These are phyloP conservation scores for Frankliniella intonsa DNA, from an alignment of 2,888 invertebrate genomes.

Conservation along the genomic window DNA sequence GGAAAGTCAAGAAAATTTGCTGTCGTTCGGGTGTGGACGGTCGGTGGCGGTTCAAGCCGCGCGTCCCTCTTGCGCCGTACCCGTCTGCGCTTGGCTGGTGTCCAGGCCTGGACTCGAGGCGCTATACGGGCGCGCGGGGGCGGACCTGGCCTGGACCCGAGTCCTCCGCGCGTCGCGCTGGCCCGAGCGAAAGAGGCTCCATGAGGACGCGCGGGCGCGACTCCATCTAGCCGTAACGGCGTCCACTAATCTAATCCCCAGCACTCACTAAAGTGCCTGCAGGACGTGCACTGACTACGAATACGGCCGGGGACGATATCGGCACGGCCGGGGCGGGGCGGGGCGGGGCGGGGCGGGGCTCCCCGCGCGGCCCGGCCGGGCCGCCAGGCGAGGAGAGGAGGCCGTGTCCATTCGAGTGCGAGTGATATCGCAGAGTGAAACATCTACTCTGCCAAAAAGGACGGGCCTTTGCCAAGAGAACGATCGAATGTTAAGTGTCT, in stretches of 20 bases:
- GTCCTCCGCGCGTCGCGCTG: no score
- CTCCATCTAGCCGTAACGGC: conserved; percentile 11
- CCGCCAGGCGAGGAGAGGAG: neutral
- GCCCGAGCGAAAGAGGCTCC: neutral
- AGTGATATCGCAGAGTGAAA: conserved; percentile 14
- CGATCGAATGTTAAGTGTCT: no score
- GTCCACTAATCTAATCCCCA: conserved; percentile 20
- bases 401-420: conserved; percentile 1
- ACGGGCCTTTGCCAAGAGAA: no score
- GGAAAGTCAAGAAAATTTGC: no score
- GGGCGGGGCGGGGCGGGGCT: neutral
- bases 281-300: neutral
- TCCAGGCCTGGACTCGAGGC: neutral
- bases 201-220: neutral
- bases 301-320: neutral
- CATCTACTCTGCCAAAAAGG: neutral
- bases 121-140: neutral
- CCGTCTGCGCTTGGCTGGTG: neutral
- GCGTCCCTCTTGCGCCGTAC: no score
- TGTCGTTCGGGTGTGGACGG: no score
- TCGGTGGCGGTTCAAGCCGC: no score
- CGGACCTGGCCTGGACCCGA: neutral
- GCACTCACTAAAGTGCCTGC: neutral
- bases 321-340: neutral
- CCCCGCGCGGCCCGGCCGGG: neutral